A percentile compares a stretch with the other conserved stretches of the same genome.
phyloP scores from a whole-genome alignment of 2,113 vertebrate genomes.

The Anseranas semipalmata region DNA sequence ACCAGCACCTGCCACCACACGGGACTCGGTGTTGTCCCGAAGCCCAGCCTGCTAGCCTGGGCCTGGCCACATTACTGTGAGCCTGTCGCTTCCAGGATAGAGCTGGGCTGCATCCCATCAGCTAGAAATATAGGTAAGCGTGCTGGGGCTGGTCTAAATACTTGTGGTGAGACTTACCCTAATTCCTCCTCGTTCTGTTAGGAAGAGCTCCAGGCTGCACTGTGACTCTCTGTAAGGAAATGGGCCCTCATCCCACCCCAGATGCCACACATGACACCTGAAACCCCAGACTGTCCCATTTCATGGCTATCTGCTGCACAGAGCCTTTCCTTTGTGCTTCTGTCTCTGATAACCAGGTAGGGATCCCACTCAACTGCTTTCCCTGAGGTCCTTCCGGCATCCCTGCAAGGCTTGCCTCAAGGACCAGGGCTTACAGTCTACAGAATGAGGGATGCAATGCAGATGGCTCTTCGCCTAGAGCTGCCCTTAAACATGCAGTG shows the following conservation, averaged over 20 bases:
- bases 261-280: not conserved
- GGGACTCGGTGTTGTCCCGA: not conserved
- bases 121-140: not conserved
- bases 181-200: not conserved
- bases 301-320: not conserved
- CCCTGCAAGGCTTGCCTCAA: not conserved
- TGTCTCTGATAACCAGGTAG: not conserved
- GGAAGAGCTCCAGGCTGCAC: not conserved
- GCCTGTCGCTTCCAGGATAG: not conserved
- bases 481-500: not conserved
- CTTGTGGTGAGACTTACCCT: not conserved
- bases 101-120: not conserved
- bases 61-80: accelerated
- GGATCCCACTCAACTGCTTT: not conserved
- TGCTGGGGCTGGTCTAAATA: not conserved
- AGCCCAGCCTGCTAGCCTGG: not conserved
- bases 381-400: not conserved
- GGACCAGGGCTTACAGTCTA: not conserved
- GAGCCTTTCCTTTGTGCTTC: not conserved
- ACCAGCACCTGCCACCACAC: not conserved
- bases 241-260: not conserved
- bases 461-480: not conserved
- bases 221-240: not conserved
- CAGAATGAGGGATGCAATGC: not conserved
- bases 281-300: not conserved